Evolutionary conservation across 2,797 vertebrate genomes (phyloP), one percentile per base, ranked within the genome.

Genomic region (Petrocephalus sullivani): DNA sequence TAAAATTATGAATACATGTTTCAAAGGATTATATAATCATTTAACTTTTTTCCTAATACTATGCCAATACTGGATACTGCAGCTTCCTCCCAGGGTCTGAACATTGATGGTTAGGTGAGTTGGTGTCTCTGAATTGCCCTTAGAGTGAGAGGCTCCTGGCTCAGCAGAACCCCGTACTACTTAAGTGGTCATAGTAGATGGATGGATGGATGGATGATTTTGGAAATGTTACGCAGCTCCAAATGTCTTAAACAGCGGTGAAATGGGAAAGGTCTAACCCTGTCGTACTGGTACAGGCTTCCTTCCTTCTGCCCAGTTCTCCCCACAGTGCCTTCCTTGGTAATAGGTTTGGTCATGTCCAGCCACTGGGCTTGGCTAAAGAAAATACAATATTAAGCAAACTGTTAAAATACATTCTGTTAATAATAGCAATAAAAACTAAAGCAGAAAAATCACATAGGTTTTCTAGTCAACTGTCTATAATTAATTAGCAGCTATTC

Each of bases 331-430:
- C n/a, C 95, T 95, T 87, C 96, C 98, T 92, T 99, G 98, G 93
- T 99, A 99, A 93, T 99, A 99, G 1, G 94, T 97, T 94, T 98
- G 97, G 90, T 98, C 97, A 91, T 95, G 96, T 92, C 94, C 96
- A 89, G 95, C 89, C 88, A 92, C 94, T 87, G 94, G 91, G 83
- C 93, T 91, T 92, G 94, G 93, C 97, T 98, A 87, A 90, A 89
- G 81, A 60, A 90, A 54, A 90, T 10, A 75, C 58, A 78, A 83
- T 84, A 89, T 89, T 87, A 90, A 61, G 90, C 85, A 91, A 85
- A 88, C 33, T 82, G 71, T 78, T 78, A 46, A 5, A 46, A 78
- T 8, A 1, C 46, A 46, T 78, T n/a, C 14, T 46, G 71, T 46
- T 33, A 33, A 10, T 67, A 67, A 67, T 67, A 51, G 7, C 10